phyloP scores from a whole-genome alignment of 2,888 invertebrate genomes.

The Odontocolon sp. region DNA sequence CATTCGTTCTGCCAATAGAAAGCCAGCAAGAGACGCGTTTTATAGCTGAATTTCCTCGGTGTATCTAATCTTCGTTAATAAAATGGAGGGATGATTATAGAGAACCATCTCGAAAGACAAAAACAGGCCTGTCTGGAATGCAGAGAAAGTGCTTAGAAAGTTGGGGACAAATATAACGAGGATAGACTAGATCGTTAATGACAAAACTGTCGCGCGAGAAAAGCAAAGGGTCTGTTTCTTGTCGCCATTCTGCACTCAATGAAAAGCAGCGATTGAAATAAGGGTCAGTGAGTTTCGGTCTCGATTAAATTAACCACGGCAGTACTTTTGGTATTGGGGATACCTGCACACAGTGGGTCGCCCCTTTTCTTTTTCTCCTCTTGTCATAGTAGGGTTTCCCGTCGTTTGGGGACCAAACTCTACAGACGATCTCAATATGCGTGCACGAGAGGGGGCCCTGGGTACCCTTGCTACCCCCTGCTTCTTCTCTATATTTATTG shows the following conservation, averaged over 20 bases:
- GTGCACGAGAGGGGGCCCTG: slow-evolving; percentile 2
- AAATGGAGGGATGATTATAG: too few species aligned
- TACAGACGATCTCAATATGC: slow-evolving; percentile 15
- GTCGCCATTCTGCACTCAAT: slow-evolving; percentile 12
- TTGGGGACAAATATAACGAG: slow-evolving; percentile 12
- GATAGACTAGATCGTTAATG: neutral
- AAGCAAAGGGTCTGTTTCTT: neutral
- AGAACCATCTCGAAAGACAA: too few species aligned
- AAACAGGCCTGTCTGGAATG: too few species aligned
- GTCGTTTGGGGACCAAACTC: neutral
- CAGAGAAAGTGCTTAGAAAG: too few species aligned
- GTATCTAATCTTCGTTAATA: too few species aligned
- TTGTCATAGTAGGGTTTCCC: slow-evolving; percentile 12
- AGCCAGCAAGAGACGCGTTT: too few species aligned
- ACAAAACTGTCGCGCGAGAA: neutral
- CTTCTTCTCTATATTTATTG: slow-evolving; percentile 61
- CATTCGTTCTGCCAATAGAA: too few species aligned
- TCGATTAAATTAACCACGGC: slow-evolving; percentile 61
- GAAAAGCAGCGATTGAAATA: slow-evolving; percentile 25
- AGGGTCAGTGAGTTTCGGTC: slow-evolving; percentile 48
- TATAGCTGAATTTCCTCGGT: too few species aligned
- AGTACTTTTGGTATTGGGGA: neutral
- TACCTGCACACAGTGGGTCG: slow-evolving; percentile 31
- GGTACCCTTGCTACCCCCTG: slow-evolving; percentile 30
- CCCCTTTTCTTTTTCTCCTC: slow-evolving; percentile 7